These are phyloP conservation scores for Columba guinea DNA, from an alignment of 2,797 vertebrate species.

Conservation along the genomic window DNA sequence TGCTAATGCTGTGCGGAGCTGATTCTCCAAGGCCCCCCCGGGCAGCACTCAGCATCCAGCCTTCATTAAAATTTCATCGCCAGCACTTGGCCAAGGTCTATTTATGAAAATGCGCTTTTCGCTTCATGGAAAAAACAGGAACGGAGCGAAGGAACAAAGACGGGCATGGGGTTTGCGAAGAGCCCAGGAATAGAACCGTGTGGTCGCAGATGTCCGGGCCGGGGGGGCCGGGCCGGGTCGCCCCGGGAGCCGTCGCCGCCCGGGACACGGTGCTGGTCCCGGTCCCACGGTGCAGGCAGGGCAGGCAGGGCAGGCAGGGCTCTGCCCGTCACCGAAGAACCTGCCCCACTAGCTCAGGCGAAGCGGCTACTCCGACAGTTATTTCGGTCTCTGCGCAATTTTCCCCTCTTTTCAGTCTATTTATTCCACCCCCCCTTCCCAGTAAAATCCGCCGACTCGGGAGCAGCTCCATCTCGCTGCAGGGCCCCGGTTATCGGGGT, in stretches of 20 bases:
- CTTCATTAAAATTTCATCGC: slow-evolving; percentile 95
- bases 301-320: background rate
- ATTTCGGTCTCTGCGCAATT: background rate
- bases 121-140: slow-evolving; percentile 84
- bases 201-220: background rate
- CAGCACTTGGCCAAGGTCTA: slow-evolving; percentile 94
- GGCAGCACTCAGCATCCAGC: slow-evolving; percentile 91
- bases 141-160: slow-evolving; percentile 77
- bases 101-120: slow-evolving; percentile 96
- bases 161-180: slow-evolving; percentile 72
- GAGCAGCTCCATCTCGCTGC: background rate
- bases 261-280: background rate
- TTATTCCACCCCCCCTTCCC: background rate
- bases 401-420: background rate
- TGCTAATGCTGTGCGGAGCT: slow-evolving; percentile 88
- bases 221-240: no score
- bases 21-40: slow-evolving; percentile 86
- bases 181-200: background rate
- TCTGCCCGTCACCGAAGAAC: background rate
- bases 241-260: no score
- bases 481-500: no score
- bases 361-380: background rate
- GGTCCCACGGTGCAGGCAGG: background rate
- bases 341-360: background rate
- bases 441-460: background rate